A percentile compares a stretch with the other conserved stretches of the same genome.
phyloP scores from a whole-genome alignment of 2,888 invertebrate species.

The Pantelozetes paolii region DNA sequence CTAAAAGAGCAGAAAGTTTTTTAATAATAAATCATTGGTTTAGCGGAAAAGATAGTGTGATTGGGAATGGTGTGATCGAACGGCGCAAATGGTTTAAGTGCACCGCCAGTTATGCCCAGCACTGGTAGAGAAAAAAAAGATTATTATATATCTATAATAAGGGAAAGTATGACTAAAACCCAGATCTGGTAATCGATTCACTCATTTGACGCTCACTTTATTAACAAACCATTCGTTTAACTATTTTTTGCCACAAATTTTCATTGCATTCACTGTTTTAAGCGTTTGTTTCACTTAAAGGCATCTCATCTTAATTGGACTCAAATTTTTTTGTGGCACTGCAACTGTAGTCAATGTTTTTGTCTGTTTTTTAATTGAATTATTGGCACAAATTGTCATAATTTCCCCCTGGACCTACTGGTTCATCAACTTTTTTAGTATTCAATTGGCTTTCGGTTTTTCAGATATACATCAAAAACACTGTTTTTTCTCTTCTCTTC shows the following conservation, averaged over 20 bases:
- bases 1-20: not conserved
- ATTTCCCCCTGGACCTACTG: not conserved
- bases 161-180: too few species aligned
- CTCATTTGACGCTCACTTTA: not conserved
- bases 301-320: slow-evolving; percentile 5
- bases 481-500: too few species aligned
- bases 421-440: not conserved
- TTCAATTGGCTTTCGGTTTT: not conserved
- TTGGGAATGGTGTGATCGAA: not conserved
- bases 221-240: not conserved
- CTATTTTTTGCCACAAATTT: not conserved
- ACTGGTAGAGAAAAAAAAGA: too few species aligned
- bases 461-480: not conserved
- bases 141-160: too few species aligned
- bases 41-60: not conserved
- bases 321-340: not conserved
- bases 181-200: not conserved
- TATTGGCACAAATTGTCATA: slow-evolving; percentile 3
- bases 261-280: not conserved
- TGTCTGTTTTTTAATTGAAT: slow-evolving; percentile 14
- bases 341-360: too few species aligned
- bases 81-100: not conserved
- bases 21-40: slow-evolving; percentile 20
- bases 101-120: not conserved
- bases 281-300: not conserved